These are phyloP conservation scores for Drosophila falleni DNA, from an alignment of 2,888 invertebrate species.

Conservation along the genomic window DNA sequence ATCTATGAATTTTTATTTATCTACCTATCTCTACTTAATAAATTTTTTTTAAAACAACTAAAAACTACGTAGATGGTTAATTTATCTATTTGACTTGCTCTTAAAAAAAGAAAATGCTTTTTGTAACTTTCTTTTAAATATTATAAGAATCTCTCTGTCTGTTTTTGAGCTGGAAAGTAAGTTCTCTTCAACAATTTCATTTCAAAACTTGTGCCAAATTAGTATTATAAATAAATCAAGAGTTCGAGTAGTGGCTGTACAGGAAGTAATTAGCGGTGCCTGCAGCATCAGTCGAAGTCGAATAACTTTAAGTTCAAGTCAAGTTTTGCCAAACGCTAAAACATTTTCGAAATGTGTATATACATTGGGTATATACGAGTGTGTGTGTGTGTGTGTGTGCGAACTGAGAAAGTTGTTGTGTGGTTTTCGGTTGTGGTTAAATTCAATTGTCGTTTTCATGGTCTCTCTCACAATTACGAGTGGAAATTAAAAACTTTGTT, in stretches of 20 bases:
- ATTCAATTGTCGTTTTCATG: conserved; percentile 52
- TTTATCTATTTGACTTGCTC: background rate
- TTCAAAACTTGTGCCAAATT: background rate
- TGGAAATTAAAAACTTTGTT: conserved; percentile 53
- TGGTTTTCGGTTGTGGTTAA: conserved; percentile 23
- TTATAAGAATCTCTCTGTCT: background rate
- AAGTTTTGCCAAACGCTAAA: conserved; percentile 6
- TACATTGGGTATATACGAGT: background rate
- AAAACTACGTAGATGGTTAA: no score
- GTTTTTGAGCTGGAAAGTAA: background rate
- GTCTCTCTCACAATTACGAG: conserved; percentile 44
- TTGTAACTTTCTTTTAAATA: background rate
- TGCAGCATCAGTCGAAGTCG: background rate
- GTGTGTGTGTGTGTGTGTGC: background rate
- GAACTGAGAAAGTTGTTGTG: conserved; percentile 14
- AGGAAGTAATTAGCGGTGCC: conserved; percentile 12
- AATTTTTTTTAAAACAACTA: no score
- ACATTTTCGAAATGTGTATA: background rate
- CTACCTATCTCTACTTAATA: no score
- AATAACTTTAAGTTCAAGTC: background rate
- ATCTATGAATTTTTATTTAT: no score
- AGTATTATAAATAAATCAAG: conserved; percentile 6
- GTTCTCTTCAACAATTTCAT: background rate
- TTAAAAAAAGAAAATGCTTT: no score
- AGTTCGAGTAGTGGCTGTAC: background rate